A percentile compares a stretch with the other conserved stretches of the same genome.
Conservation (phyloP, 2,113 vertebrate species). For the Rana temporaria region DNA sequence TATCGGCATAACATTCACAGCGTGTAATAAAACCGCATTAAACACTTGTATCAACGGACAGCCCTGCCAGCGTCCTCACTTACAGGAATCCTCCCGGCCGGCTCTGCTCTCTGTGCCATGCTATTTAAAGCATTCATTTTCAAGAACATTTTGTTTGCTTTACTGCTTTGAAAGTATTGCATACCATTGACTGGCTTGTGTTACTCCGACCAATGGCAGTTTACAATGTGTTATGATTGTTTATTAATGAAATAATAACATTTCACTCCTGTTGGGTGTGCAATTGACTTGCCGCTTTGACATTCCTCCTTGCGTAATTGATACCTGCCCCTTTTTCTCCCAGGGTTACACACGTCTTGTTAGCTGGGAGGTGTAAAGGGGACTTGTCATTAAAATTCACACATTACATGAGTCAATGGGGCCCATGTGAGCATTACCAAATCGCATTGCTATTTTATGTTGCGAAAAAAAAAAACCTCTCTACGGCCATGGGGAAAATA, state of each 20-base stretch:
- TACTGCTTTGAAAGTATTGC: slow-evolving; percentile 5
- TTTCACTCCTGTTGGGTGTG: slow-evolving; percentile 13
- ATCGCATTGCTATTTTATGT: too few species aligned
- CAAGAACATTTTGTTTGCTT: slow-evolving; percentile 43
- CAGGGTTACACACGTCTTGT: background rate
- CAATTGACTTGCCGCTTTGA: background rate
- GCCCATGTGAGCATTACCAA: too few species aligned
- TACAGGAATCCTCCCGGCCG: background rate
- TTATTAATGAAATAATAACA: slow-evolving; percentile 25
- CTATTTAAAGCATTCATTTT: slow-evolving; percentile 38
- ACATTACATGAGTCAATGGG: too few species aligned
- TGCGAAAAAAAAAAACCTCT: too few species aligned
- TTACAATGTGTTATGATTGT: slow-evolving; percentile 6
- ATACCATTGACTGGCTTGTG: slow-evolving; percentile 19
- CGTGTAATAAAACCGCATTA: slow-evolving; percentile 1
- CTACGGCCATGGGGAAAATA: too few species aligned
- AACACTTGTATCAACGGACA: background rate
- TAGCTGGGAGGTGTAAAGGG: background rate
- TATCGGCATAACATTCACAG: slow-evolving; percentile 4
- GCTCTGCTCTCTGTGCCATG: slow-evolving; percentile 9
- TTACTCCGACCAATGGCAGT: slow-evolving; percentile 11
- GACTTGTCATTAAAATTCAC: too few species aligned
- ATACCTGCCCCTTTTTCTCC: background rate
- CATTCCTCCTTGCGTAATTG: background rate
- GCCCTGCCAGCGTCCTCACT: slow-evolving; percentile 16